phyloP scores from a whole-genome alignment of 1,140 invertebrate species.

The Chymomyza costata region DNA sequence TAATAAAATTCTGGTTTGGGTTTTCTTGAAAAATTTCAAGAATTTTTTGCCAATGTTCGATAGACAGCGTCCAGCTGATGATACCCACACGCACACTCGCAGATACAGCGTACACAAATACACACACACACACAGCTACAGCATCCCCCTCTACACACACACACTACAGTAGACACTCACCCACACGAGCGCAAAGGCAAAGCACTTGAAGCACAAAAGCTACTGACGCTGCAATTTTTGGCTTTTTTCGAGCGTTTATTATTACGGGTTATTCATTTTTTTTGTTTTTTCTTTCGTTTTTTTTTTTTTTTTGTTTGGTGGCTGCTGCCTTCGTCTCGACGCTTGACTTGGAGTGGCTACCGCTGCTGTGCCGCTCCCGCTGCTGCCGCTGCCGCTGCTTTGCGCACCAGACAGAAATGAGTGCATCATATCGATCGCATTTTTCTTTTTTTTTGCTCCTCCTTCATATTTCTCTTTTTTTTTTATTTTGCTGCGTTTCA shows the following conservation, averaged over 20 bases:
- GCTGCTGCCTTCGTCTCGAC: conserved; percentile 6
- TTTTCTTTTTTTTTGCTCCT: conserved; percentile 54
- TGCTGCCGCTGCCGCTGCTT: conserved; percentile 26
- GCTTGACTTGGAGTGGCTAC: conserved; percentile 43
- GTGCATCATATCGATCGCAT: conserved; percentile 75
- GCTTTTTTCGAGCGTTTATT: conserved; percentile 72
- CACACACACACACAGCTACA: conserved; percentile 5
- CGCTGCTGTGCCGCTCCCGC: conserved; percentile 41
- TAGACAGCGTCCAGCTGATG: neutral
- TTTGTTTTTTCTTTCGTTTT: conserved; percentile 27
- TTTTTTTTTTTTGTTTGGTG: neutral
- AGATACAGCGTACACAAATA: no score
- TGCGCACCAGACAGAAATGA: conserved; percentile 75
- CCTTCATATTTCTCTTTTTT: neutral
- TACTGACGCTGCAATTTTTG: conserved; percentile 73
- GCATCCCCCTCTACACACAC: conserved; percentile 1
- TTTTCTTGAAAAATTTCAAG: no score
- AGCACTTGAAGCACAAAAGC: conserved; percentile 67
- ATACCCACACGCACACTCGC: neutral
- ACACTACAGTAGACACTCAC: no score
- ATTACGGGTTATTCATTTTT: conserved; percentile 46
- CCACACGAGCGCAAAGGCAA: conserved; percentile 21
- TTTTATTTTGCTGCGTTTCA: conserved; percentile 42
- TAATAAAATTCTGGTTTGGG: no score
- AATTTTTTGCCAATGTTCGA: no score